Base-by-base conservation (phyloP, 2,888 invertebrate species). In the Acleris literana region DNA sequence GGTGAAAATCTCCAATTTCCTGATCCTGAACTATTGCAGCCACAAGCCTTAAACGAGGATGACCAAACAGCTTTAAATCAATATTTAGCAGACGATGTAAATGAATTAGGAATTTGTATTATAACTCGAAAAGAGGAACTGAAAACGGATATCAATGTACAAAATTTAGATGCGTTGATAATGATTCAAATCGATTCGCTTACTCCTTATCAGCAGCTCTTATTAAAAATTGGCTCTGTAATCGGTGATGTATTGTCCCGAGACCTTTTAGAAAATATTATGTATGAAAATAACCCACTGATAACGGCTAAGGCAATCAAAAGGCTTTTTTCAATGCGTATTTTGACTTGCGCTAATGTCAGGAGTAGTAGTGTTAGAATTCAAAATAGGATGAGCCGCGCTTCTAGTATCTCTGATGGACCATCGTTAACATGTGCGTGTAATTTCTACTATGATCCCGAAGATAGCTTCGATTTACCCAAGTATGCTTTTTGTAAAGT, bases 221-320 rank as follows among this genome's bases (percentile, higher is more conserved):
- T 95, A 54, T 80, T 95, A 16, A 94, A 94, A 81, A 94, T 94
- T 64, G 94, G 93, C 7, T 92, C 94, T 0, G 93, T 94, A 0
- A 84, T 95, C 44, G 95, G 95, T 0, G 86, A 89, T 49, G 79
- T 92, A 5, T 88, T 95, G 65, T 90, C 92, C 16, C 85, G 94
- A 69, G 86, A 86, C 22, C 86, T 93, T 43, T 78, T 95, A 65
- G 91, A 93, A 74, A 90, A 83, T 59, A 89, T 94, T 25, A 90
- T 94, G 88, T 90, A 92, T 68, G 92, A 94, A 79, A 92, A 93
- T 56, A 86, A 92, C 64, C 74, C 83, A 48, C 62, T 88, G n/a
- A 83, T 84, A 20, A 91, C 93, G 48, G 88, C 90, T 68, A 85
- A 89, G 85, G 93, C 94, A 22, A 80, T 94, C n/a, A 92, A 93